Evolutionary conservation across 1,140 invertebrate genomes (phyloP).

Genomic region (Akabosia matsudoensis): DNA sequence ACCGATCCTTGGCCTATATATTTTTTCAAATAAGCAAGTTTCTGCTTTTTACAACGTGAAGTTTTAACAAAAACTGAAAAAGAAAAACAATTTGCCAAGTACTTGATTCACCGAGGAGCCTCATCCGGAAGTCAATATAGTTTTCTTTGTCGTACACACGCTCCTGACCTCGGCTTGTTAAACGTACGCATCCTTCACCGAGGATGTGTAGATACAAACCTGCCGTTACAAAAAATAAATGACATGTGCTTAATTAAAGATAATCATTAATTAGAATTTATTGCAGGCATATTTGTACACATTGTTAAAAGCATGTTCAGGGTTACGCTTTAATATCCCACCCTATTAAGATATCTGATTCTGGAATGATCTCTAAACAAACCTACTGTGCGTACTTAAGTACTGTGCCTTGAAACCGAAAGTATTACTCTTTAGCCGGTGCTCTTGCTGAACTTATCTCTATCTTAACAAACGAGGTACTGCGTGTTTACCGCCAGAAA

Average conservation of each 20-base stretch:
- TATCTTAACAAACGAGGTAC: too few relatives aligned
- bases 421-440: too few relatives aligned
- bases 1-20: conserved; percentile 61
- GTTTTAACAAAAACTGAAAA: neutral
- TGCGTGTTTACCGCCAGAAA: too few relatives aligned
- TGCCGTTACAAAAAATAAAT: conserved; percentile 50
- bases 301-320: too few relatives aligned
- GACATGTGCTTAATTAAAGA: neutral
- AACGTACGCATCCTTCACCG: conserved; percentile 83
- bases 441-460: too few relatives aligned
- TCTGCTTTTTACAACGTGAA: neutral
- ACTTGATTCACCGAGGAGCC: conserved; percentile 84
- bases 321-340: too few relatives aligned
- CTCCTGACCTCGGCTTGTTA: conserved; percentile 73
- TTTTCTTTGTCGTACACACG: conserved; percentile 85
- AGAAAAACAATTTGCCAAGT: neutral
- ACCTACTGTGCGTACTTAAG: too few relatives aligned
- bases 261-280: too few relatives aligned
- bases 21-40: neutral
- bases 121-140: conserved; percentile 92
- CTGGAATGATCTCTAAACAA: too few relatives aligned
- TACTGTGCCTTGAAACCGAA: too few relatives aligned
- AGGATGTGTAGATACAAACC: conserved; percentile 90
- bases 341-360: too few relatives aligned
- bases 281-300: too few relatives aligned